Conservation (phyloP, 2,113 vertebrate genomes). For the Petaurus breviceps region DNA sequence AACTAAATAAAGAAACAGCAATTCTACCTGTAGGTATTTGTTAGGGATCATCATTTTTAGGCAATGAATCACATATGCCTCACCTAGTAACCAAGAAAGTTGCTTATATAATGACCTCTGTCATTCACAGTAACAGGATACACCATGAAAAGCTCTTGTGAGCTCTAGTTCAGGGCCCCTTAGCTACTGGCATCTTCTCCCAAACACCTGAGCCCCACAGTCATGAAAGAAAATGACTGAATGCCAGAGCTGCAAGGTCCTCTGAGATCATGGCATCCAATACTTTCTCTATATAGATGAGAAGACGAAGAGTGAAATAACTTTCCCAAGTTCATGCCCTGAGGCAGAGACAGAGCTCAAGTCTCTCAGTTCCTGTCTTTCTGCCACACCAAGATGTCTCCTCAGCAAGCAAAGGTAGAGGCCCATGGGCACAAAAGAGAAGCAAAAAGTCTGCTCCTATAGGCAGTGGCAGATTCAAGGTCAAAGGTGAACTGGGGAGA, state of each 20-base stretch:
- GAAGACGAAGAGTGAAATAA: background rate
- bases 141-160: background rate
- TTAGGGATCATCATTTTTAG: background rate
- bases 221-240: background rate
- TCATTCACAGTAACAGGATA: background rate
- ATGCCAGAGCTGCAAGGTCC: background rate
- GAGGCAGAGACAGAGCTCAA: background rate
- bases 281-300: background rate
- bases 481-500: background rate
- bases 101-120: background rate
- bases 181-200: background rate
- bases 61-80: background rate
- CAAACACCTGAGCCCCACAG: background rate
- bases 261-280: background rate
- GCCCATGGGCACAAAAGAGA: background rate
- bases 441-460: background rate
- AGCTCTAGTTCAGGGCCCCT: background rate
- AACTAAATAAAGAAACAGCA: background rate
- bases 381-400: background rate
- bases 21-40: background rate
- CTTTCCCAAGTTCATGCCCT: background rate
- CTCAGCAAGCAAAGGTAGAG: background rate
- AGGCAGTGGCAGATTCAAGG: background rate
- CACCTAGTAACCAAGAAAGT: background rate
- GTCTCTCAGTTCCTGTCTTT: background rate